Percentiles rank a stretch among this genome's conserved stretches.
These are phyloP conservation scores for Cancer borealis DNA, from an alignment of 2,888 invertebrate genomes.

Conservation along the genomic window DNA sequence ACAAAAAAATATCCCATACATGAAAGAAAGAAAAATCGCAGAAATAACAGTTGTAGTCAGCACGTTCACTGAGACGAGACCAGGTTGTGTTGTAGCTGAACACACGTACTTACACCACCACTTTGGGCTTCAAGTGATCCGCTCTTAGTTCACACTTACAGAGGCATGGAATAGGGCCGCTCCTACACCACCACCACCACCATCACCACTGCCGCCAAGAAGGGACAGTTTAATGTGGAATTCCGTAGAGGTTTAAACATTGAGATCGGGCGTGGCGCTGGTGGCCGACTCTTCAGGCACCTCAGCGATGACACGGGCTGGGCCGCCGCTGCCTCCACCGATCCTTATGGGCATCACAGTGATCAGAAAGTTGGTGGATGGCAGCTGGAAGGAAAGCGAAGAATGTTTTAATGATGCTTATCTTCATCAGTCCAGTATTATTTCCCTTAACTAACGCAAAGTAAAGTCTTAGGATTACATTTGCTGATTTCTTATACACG, in stretches of 20 bases:
- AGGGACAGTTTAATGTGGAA: background rate
- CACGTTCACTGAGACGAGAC: no score
- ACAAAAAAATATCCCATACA: background rate
- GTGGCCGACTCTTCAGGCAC: background rate
- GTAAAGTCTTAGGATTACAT: no score
- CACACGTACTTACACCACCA: no score
- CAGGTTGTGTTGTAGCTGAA: no score
- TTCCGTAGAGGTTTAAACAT: background rate
- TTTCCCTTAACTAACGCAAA: no score
- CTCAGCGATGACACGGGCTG: slow-evolving; percentile 22
- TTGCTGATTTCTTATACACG: no score
- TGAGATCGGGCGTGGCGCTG: background rate
- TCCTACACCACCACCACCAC: background rate
- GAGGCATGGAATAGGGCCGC: no score
- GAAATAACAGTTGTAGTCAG: background rate
- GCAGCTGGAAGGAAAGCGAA: background rate
- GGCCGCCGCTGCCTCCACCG: slow-evolving; percentile 53
- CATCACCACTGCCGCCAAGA: background rate
- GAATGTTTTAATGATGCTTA: background rate
- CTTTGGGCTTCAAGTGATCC: no score
- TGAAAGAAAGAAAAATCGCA: background rate
- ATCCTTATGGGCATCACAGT: slow-evolving; percentile 27
- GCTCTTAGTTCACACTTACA: no score
- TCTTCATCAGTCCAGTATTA: background rate
- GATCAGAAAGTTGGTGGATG: background rate